Base-by-base conservation (phyloP, 2,113 vertebrate species). In the Orycteropus afer region DNA sequence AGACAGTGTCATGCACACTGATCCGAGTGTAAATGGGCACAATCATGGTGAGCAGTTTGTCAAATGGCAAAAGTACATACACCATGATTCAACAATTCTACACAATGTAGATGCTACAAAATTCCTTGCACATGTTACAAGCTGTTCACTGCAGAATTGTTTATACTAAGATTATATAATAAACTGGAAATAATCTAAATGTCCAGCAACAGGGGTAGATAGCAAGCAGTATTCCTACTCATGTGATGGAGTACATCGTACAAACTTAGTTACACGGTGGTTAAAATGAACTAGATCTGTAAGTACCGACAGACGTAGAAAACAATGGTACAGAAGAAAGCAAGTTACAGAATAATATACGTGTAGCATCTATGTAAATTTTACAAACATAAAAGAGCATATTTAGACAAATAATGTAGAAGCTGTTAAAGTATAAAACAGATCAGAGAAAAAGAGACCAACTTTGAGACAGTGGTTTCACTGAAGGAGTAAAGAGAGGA, bases 261-360 rank as follows among this genome's bases (percentile, higher is more conserved):
- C 22, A 15, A 67, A 67, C 55, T 88, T 42, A 71, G n/a, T 59
- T 61, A 82, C 22, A 67, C 12, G 45, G 53, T 34, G 89, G 59
- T 79, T 93, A 81, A 78, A 87, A 83, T 82, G 37, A 80, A 61
- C 29, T 73, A 18, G 7, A 89, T n/a, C 25, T 90, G 1, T 81
- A 95, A 91, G 29, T 27, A 89, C 4, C 42, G 95, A 83, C 63
- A 84, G 17, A 86, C 78, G 93, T 93, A 10, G 32, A 77, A 94
- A 80, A 65, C 34, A 61, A 90, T 59, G 57, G 59, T 57, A 69
- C 10, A 83, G 11, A 49, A 87, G 89, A 79, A 83, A 93, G 22
- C 29, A 84, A 92, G 83, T 40, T 89, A 37, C 55, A 83, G 53
- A 83, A 94, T 71, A 88, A 74, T 57, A 91, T 45, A n/a, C n/a